Evolutionary conservation across 1,140 invertebrate genomes (phyloP).

Genomic region (Steinernema feltiae): DNA sequence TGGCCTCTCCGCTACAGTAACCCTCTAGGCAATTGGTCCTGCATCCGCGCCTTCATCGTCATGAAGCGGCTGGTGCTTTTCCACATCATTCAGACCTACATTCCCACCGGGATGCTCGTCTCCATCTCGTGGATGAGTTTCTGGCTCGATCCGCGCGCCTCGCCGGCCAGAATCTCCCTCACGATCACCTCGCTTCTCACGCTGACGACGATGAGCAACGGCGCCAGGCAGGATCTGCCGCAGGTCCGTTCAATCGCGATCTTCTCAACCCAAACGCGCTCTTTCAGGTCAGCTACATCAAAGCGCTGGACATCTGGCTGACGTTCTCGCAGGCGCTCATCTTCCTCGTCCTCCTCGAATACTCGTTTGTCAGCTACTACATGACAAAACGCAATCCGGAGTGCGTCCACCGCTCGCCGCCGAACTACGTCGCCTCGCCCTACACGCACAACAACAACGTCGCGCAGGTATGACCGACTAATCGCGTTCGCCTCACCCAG

Average conservation of each 20-base stretch:
- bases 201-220: constrained; percentile 57
- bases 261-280: neutral
- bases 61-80: constrained; percentile 55
- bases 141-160: constrained; percentile 55
- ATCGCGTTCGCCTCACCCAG: too few relatives aligned
- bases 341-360: constrained; percentile 53
- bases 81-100: constrained; percentile 56
- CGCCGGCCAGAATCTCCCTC: constrained; percentile 53
- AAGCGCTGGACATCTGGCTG: constrained; percentile 56
- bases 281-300: constrained; percentile 51
- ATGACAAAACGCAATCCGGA: constrained; percentile 40
- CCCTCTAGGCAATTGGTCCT: constrained; percentile 49
- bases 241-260: constrained; percentile 34
- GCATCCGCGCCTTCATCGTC: constrained; percentile 48
- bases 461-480: neutral
- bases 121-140: constrained; percentile 57
- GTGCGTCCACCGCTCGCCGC: neutral
- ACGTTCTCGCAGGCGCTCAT: constrained; percentile 52
- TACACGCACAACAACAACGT: constrained; percentile 1
- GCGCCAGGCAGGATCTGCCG: constrained; percentile 54
- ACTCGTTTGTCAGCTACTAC: constrained; percentile 54
- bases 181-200: constrained; percentile 55
- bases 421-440: neutral
- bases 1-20: constrained; percentile 22
- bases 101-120: constrained; percentile 55